Conservation (phyloP, 2,797 vertebrate genomes). For the Delichon dasypus region DNA sequence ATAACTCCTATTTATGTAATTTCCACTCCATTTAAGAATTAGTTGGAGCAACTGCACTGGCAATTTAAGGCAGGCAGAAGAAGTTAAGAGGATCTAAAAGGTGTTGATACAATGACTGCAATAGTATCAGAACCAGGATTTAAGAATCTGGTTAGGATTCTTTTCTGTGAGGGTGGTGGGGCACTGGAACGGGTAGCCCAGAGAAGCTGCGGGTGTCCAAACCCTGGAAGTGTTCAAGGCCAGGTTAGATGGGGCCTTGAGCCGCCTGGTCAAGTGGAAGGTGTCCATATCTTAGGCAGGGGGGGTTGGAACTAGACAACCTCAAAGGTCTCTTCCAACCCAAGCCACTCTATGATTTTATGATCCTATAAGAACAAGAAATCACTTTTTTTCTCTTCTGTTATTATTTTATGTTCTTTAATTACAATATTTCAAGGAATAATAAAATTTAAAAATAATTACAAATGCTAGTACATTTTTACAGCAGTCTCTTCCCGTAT, state of each 20-base stretch:
- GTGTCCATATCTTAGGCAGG: neutral
- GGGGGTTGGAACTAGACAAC: neutral
- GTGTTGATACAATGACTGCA: neutral
- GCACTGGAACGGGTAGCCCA: neutral
- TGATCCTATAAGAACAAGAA: neutral
- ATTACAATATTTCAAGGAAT: neutral
- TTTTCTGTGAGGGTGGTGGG: neutral
- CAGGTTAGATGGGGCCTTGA: neutral
- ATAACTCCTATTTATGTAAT: neutral
- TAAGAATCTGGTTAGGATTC: neutral
- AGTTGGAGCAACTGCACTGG: neutral
- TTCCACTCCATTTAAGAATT: slow-evolving; percentile 47
- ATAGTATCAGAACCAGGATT: neutral
- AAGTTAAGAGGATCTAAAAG: neutral
- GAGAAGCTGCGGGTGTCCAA: neutral
- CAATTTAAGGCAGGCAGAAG: neutral
- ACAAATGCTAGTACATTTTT: neutral
- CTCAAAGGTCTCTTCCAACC: neutral
- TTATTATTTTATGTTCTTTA: neutral
- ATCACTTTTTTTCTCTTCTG: neutral
- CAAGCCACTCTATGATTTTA: neutral
- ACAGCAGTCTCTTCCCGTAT: neutral
- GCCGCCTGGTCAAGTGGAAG: neutral
- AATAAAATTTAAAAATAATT: neutral
- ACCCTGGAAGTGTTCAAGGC: neutral